Conservation (phyloP, 2,113 vertebrate genomes). For the Lichenostomus cassidix region DNA sequence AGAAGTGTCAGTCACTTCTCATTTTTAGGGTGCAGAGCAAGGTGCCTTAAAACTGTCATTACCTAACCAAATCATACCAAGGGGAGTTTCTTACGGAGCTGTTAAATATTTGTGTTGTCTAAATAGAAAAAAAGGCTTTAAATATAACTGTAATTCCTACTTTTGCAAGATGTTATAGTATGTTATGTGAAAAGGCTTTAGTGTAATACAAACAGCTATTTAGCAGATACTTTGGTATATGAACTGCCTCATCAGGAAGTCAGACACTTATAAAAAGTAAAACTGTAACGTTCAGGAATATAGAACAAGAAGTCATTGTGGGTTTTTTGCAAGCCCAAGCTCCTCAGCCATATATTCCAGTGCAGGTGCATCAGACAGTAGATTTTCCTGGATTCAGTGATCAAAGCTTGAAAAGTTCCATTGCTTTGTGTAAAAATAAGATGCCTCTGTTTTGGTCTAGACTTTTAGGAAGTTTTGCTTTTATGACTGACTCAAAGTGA, state of each 20-base stretch:
- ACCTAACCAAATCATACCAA: not conserved
- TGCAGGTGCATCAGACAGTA: not conserved
- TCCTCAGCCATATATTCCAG: not conserved
- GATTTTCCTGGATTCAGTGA: not conserved
- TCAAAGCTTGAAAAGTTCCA: not conserved
- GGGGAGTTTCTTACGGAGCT: not conserved
- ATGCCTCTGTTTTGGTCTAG: not conserved
- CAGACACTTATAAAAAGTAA: not conserved
- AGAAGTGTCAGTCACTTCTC: not conserved
- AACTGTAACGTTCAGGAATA: not conserved
- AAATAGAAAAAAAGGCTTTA: not conserved
- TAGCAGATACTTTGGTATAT: not conserved
- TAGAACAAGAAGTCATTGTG: constrained; percentile 4
- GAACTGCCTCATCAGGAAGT: not conserved
- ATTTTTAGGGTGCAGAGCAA: not conserved
- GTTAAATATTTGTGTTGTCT: not conserved
- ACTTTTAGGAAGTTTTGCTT: not conserved
- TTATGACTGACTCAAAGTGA: not conserved
- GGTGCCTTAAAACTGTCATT: not conserved
- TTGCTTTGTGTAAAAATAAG: not conserved
- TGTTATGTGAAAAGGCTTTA: not conserved
- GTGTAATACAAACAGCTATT: not conserved
- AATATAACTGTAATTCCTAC: not conserved
- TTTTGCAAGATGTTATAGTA: not conserved
- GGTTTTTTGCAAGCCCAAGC: not conserved